Percentiles rank a stretch among this genome's conserved stretches.
These are phyloP conservation scores for Psettodes erumei DNA, from an alignment of 2,113 vertebrate genomes.

Conservation along the genomic window DNA sequence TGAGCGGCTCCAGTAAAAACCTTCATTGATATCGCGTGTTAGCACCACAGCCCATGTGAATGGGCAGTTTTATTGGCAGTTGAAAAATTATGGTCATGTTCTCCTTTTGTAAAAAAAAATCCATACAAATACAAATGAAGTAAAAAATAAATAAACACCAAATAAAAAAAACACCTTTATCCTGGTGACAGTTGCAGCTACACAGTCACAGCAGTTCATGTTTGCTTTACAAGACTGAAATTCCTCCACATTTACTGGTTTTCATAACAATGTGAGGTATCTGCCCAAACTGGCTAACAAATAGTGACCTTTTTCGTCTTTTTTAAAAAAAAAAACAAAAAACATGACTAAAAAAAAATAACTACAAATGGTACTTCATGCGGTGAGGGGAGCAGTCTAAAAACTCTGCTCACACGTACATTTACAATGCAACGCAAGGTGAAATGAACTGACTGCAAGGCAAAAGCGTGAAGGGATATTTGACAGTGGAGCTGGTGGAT, in stretches of 20 bases:
- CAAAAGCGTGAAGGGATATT: background rate
- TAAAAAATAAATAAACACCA: slow-evolving; percentile 56
- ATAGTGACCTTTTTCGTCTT: no score
- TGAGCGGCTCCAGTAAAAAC: slow-evolving; percentile 12
- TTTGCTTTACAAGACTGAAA: background rate
- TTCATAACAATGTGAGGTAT: slow-evolving; percentile 49
- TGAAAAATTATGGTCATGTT: slow-evolving; percentile 19
- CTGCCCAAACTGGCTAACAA: slow-evolving; percentile 17
- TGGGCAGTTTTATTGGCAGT: slow-evolving; percentile 71
- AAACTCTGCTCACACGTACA: background rate
- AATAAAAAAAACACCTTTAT: slow-evolving; percentile 47
- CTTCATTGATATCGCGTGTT: slow-evolving; percentile 29
- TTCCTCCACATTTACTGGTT: slow-evolving; percentile 13
- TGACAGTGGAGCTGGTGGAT: slow-evolving; percentile 11
- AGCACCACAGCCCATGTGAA: slow-evolving; percentile 68
- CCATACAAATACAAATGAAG: slow-evolving; percentile 57
- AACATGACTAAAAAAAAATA: slow-evolving; percentile 10
- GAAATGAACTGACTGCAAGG: background rate
- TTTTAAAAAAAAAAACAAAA: background rate
- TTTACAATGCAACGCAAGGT: background rate
- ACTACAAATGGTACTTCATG: background rate
- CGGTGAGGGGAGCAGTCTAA: background rate
- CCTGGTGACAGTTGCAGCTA: background rate
- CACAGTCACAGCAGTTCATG: slow-evolving; percentile 4
- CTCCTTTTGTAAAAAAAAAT: slow-evolving; percentile 54